A percentile compares a stretch with the other conserved stretches of the same genome.
Evolutionary conservation across 2,888 invertebrate species (phyloP).

Genomic region (Drosophila kambysellisi): DNA sequence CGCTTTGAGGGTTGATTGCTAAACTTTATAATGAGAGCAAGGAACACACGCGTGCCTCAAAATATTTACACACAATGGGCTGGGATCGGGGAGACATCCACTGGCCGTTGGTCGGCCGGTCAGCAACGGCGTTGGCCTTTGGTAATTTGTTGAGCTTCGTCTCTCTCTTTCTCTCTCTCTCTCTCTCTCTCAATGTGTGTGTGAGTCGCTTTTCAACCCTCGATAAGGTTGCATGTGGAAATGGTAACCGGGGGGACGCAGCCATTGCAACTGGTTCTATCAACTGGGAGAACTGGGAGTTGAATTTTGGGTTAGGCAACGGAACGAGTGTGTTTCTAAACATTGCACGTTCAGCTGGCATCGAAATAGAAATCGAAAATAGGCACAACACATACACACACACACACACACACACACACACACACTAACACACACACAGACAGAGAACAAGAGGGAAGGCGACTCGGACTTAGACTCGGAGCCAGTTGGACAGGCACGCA

Average conservation of each 20-base stretch:
- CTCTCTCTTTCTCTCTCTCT: neutral
- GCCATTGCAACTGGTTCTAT: slow-evolving; percentile 61
- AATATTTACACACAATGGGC: slow-evolving; percentile 81
- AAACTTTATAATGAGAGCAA: slow-evolving; percentile 77
- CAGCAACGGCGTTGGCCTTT: slow-evolving; percentile 80
- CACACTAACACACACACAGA: neutral
- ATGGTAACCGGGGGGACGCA: slow-evolving; percentile 30
- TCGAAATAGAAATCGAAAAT: slow-evolving; percentile 10
- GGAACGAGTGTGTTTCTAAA: slow-evolving; percentile 48
- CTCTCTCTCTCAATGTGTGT: neutral
- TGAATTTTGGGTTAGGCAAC: slow-evolving; percentile 15
- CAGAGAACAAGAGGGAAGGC: slow-evolving; percentile 1
- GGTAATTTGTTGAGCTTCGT: slow-evolving; percentile 79
- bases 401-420: neutral
- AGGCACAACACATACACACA: slow-evolving; percentile 13
- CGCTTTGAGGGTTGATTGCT: slow-evolving; percentile 53
- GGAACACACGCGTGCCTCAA: slow-evolving; percentile 80
- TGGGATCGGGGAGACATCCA: slow-evolving; percentile 46
- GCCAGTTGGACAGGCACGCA: slow-evolving; percentile 55
- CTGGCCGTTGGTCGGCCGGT: slow-evolving; percentile 69
- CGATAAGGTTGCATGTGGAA: slow-evolving; percentile 24
- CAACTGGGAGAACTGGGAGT: slow-evolving; percentile 19
- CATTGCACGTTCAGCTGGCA: slow-evolving; percentile 64
- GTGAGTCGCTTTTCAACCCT: slow-evolving; percentile 59
- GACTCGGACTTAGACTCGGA: slow-evolving; percentile 16